phyloP scores from a whole-genome alignment of 2,113 vertebrate genomes.

The Brachypodius melanocephalos region DNA sequence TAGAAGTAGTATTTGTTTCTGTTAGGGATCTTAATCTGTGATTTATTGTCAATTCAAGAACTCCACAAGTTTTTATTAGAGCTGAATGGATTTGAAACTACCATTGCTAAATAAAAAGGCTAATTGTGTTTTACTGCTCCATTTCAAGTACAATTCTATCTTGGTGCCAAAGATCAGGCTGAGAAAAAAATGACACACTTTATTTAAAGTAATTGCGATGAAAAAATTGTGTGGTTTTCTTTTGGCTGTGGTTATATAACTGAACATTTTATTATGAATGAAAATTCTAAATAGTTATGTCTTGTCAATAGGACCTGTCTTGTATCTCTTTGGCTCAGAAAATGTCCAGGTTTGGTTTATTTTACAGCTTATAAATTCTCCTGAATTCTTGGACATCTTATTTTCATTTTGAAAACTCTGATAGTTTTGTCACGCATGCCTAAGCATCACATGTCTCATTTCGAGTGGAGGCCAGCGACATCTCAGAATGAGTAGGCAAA shows the following conservation, averaged over 20 bases:
- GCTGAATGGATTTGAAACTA: neutral
- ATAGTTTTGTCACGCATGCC: neutral
- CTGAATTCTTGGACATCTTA: neutral
- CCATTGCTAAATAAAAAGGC: neutral
- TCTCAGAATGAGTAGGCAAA: neutral
- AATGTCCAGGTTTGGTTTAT: neutral
- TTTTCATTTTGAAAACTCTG: neutral
- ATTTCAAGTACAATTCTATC: neutral
- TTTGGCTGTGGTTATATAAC: neutral
- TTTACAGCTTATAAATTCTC: constrained; percentile 11
- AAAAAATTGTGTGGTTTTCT: neutral
- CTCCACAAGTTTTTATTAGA: constrained; percentile 13
- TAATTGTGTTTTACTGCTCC: constrained; percentile 7
- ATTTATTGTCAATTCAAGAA: constrained; percentile 1
- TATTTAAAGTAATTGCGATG: constrained; percentile 20
- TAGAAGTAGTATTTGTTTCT: neutral
- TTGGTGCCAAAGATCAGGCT: constrained; percentile 21
- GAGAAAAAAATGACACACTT: neutral
- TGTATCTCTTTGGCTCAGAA: neutral
- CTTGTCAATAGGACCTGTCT: neutral
- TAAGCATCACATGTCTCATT: neutral
- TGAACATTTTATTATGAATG: neutral
- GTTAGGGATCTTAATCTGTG: constrained; percentile 7
- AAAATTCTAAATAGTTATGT: neutral
- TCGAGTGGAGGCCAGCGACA: neutral